Percentiles rank a stretch among this genome's conserved stretches.
Conservation (phyloP, 2,797 vertebrate species). For the Microchirus variegatus region DNA sequence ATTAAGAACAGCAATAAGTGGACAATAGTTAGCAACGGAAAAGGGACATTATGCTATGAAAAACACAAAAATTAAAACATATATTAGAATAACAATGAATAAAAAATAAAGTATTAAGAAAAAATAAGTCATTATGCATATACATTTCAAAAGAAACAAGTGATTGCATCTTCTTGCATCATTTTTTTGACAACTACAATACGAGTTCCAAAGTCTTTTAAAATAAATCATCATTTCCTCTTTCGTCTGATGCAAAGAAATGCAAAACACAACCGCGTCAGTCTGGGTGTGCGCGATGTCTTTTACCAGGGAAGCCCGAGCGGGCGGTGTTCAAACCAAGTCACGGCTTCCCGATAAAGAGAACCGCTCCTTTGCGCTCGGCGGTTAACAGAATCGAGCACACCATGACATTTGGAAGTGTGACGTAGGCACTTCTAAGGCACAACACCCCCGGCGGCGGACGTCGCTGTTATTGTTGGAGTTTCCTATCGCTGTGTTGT, state of each 20-base stretch:
- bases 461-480: slow-evolving; percentile 59
- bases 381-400: rapidly evolving
- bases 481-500: slow-evolving; percentile 29
- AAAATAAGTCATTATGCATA: too few species aligned
- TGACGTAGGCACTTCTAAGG: slow-evolving; percentile 51
- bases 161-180: too few species aligned
- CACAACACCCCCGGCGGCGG: slow-evolving; percentile 35
- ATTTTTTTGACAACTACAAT: too few species aligned
- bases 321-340: slow-evolving; percentile 38
- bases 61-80: too few species aligned
- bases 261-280: slow-evolving; percentile 9
- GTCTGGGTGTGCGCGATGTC: not conserved
- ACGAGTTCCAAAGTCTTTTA: too few species aligned
- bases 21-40: too few species aligned
- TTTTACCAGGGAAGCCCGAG: rapidly evolving
- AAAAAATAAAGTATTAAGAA: too few species aligned
- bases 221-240: not conserved
- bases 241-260: slow-evolving; percentile 56
- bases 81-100: too few species aligned
- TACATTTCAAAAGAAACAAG: too few species aligned
- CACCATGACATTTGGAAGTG: not conserved
- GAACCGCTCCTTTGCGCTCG: slow-evolving; percentile 16
- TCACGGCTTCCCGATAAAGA: rapidly evolving
- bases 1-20: too few species aligned
- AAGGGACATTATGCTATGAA: too few species aligned